phyloP scores from a whole-genome alignment of 2,113 vertebrate genomes.

The Actenoides lindsayi region DNA sequence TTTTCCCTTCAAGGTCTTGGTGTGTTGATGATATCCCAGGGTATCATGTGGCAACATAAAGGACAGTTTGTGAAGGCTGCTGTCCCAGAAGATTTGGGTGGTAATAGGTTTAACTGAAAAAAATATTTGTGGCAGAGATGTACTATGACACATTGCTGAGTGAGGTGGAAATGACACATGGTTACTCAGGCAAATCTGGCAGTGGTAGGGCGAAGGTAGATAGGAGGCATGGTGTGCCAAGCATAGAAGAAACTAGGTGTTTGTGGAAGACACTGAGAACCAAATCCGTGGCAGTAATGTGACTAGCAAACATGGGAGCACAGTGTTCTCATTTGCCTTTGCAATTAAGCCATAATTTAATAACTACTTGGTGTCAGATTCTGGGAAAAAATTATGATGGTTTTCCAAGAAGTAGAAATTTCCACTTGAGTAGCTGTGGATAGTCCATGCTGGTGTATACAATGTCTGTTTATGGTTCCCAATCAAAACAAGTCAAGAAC shows the following conservation, averaged over 20 bases:
- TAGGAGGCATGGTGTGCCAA: not conserved
- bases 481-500: not conserved
- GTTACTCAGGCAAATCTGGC: not conserved
- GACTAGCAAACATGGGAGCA: not conserved
- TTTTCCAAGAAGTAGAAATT: constrained; percentile 12
- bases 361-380: not conserved
- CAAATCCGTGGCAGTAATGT: not conserved
- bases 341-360: not conserved
- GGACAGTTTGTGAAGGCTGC: not conserved
- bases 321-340: not conserved
- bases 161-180: constrained; percentile 3
- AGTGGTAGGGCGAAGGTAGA: not conserved
- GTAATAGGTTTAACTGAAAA: not conserved
- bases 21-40: not conserved
- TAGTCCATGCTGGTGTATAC: not conserved
- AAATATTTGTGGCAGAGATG: not conserved
- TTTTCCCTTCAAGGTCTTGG: not conserved
- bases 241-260: not conserved
- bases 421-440: not conserved
- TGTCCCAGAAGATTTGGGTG: not conserved
- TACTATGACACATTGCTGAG: not conserved
- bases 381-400: not conserved
- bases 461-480: not conserved
- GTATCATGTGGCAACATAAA: not conserved
- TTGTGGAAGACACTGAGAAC: not conserved